Percentiles rank a stretch among this genome's conserved stretches.
Evolutionary conservation across 2,888 invertebrate species (phyloP).

Genomic region (Andrena trimmerana): DNA sequence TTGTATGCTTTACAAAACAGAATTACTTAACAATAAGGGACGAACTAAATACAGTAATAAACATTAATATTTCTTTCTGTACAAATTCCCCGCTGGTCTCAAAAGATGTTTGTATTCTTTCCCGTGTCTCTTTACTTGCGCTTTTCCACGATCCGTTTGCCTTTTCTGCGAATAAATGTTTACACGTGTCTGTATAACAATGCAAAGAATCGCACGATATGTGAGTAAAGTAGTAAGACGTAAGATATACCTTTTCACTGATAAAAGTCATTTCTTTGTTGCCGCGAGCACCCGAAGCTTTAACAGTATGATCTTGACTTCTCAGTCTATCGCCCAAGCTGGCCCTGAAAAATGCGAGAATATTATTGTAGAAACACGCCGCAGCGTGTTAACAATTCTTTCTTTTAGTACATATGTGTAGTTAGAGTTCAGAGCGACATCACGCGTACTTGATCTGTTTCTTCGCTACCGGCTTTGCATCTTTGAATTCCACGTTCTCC

Average conservation of each 20-base stretch:
- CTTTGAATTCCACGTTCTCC: slow-evolving; percentile 88
- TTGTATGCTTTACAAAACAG: slow-evolving; percentile 37
- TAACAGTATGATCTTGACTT: slow-evolving; percentile 87
- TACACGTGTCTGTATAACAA: slow-evolving; percentile 14
- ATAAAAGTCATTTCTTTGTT: slow-evolving; percentile 93
- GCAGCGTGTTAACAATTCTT: neutral
- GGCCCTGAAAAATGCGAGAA: slow-evolving; percentile 85
- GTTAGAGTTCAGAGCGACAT: too few species aligned
- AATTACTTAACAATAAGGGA: slow-evolving; percentile 23
- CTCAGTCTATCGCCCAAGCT: slow-evolving; percentile 91
- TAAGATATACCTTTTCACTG: slow-evolving; percentile 86
- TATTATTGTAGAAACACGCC: neutral
- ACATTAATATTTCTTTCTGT: slow-evolving; percentile 82
- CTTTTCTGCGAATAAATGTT: slow-evolving; percentile 62
- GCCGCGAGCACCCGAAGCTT: slow-evolving; percentile 88
- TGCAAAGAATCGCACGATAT: neutral
- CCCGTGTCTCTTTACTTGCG: slow-evolving; percentile 88
- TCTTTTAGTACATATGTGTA: neutral
- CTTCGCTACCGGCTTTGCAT: slow-evolving; percentile 83
- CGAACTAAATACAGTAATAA: slow-evolving; percentile 52
- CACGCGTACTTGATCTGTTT: slow-evolving; percentile 86
- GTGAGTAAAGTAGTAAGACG: neutral
- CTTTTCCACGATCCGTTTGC: slow-evolving; percentile 58
- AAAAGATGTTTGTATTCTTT: slow-evolving; percentile 90
- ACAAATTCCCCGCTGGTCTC: slow-evolving; percentile 86